phyloP scores from a whole-genome alignment of 2,113 vertebrate species.

The Rhadina sibilatrix region DNA sequence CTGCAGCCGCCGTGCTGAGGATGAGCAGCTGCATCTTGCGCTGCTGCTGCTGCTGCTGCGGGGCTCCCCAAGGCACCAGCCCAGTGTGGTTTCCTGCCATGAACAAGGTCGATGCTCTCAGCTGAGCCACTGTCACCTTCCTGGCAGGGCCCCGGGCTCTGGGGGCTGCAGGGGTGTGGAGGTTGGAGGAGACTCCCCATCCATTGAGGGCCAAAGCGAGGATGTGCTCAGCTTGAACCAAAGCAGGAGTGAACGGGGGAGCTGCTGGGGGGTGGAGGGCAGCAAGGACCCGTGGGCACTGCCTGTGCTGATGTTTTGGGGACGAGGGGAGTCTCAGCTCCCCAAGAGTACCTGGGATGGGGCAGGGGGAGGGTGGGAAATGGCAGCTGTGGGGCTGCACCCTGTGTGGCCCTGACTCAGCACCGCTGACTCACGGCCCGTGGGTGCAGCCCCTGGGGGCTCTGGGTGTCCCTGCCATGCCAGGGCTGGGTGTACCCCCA shows the following conservation, averaged over 20 bases:
- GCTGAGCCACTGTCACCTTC: background rate
- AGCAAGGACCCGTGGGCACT: background rate
- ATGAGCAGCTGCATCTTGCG: background rate
- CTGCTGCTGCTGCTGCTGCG: background rate
- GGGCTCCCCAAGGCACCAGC: background rate
- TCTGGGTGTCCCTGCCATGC: no score
- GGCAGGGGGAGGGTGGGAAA: background rate
- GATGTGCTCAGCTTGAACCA: background rate
- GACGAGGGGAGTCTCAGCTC: background rate
- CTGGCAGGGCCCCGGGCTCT: background rate
- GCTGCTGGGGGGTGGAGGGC: background rate
- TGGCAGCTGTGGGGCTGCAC: background rate
- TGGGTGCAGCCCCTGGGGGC: background rate
- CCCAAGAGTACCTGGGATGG: accelerated
- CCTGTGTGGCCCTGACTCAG: background rate
- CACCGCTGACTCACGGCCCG: accelerated
- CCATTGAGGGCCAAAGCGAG: accelerated
- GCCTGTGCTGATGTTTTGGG: accelerated
- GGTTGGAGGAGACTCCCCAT: background rate
- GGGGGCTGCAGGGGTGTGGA: accelerated
- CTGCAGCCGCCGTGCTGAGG: background rate
- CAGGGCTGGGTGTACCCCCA: background rate
- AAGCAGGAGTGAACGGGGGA: background rate
- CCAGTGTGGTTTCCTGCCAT: background rate
- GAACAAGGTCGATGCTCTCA: background rate